phyloP scores from a whole-genome alignment of 1,140 invertebrate species.

The Anadara kagoshimensis region DNA sequence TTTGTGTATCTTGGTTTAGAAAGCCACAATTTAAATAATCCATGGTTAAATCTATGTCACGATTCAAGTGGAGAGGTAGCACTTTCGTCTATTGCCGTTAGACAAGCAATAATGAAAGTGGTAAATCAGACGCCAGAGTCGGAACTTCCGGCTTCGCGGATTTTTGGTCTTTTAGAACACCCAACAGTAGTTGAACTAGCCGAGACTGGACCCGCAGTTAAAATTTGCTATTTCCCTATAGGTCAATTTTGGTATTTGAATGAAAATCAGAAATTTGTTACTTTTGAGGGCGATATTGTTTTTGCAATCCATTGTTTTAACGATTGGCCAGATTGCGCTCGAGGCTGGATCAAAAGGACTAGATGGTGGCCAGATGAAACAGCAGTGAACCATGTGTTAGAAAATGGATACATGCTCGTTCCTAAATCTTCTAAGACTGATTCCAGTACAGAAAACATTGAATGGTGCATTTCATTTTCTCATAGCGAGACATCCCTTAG shows the following conservation, averaged over 20 bases:
- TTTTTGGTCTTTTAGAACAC: too few relatives aligned
- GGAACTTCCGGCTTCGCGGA: too few relatives aligned
- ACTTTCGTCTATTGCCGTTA: too few relatives aligned
- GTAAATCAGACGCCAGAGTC: too few relatives aligned
- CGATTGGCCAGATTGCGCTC: slow-evolving; percentile 2
- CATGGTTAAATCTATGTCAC: too few relatives aligned
- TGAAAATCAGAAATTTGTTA: slow-evolving; percentile 15
- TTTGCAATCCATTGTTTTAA: slow-evolving; percentile 1
- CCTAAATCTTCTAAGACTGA: slow-evolving; percentile 3
- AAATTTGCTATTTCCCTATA: neutral
- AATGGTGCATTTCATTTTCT: slow-evolving; percentile 3
- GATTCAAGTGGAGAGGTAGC: too few relatives aligned
- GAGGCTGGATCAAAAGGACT: neutral
- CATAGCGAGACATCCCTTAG: slow-evolving; percentile 7
- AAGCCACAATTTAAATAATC: too few relatives aligned
- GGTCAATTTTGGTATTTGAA: slow-evolving; percentile 9
- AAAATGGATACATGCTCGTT: slow-evolving; percentile 5
- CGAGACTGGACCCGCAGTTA: neutral
- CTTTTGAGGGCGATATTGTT: slow-evolving; percentile 5
- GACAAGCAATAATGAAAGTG: too few relatives aligned
- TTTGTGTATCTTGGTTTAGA: too few relatives aligned
- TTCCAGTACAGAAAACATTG: slow-evolving; percentile 1
- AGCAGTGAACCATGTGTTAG: neutral
- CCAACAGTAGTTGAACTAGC: slow-evolving; percentile 2
- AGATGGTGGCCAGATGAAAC: neutral